These are phyloP conservation scores for Formica selysi DNA, from an alignment of 1,140 invertebrate species.

Conservation along the genomic window DNA sequence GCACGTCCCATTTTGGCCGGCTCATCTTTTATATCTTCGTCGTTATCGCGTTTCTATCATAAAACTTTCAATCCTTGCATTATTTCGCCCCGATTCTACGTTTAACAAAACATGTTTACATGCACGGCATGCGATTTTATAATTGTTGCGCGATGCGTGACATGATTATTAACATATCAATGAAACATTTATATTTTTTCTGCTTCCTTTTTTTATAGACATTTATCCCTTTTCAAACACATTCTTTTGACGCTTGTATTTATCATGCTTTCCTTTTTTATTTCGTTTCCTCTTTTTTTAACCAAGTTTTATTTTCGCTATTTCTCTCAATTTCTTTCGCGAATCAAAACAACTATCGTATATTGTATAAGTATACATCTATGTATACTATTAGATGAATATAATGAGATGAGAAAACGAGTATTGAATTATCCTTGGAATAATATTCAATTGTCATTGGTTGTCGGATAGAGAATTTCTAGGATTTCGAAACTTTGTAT, in stretches of 20 bases:
- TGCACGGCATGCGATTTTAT: neutral
- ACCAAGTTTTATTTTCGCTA: neutral
- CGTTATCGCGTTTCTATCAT: neutral
- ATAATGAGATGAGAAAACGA: too few relatives aligned
- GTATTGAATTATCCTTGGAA: too few relatives aligned
- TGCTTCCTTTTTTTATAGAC: neutral
- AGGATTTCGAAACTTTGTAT: too few relatives aligned
- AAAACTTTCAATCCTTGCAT: neutral
- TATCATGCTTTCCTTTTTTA: neutral
- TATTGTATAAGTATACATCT: neutral
- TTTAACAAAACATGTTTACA: neutral
- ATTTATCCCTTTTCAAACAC: neutral
- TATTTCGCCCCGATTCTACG: neutral
- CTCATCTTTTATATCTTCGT: conserved; percentile 82
- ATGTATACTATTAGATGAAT: too few relatives aligned
- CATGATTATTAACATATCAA: neutral
- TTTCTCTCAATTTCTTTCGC: neutral
- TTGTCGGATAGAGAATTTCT: neutral
- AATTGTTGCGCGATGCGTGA: neutral
- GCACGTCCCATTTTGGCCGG: conserved; percentile 89
- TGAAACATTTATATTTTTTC: neutral
- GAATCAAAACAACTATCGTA: neutral
- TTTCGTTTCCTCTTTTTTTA: neutral
- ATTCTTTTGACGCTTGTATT: neutral
- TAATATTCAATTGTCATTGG: neutral